Conservation (phyloP, 2,888 invertebrate genomes). For the Coelopa pilipes region DNA sequence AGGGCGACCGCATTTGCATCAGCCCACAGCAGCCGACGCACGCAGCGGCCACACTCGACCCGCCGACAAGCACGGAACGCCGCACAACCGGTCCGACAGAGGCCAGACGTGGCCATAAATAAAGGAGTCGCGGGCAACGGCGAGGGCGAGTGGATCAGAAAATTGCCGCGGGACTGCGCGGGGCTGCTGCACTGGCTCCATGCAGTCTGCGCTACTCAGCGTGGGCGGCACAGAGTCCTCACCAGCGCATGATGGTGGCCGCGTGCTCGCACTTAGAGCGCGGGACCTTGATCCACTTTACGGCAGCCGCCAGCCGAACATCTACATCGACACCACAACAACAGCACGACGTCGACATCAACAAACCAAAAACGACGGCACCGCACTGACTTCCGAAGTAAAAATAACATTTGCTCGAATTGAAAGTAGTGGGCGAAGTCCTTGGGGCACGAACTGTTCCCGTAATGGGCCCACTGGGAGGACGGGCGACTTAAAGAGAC, state of each 20-base stretch:
- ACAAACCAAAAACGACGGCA: conserved; percentile 1
- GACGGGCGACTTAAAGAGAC: no score
- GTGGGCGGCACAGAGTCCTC: background rate
- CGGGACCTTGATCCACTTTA: conserved; percentile 31
- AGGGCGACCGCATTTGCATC: no score
- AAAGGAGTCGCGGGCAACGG: no score
- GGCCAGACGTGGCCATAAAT: no score
- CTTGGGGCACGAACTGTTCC: conserved; percentile 8
- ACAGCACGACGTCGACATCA: background rate
- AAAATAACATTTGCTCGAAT: conserved; percentile 27
- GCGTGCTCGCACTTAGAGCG: conserved; percentile 27
- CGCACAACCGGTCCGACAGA: no score
- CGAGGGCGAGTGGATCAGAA: background rate
- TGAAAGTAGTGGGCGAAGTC: conserved; percentile 18
- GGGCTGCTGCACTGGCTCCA: background rate
- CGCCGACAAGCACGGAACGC: no score
- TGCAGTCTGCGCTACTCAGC: background rate
- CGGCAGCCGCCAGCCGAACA: no score
- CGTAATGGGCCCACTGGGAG: background rate
- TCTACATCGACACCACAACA: no score
- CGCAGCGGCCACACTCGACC: no score
- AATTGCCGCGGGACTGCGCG: conserved; percentile 7
- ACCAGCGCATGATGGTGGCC: background rate
- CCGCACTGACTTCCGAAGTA: background rate
- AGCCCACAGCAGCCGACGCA: no score